A percentile compares a stretch with the other conserved stretches of the same genome.
Evolutionary conservation across 2,888 invertebrate species (phyloP).

Genomic region (Plagodis pulveraria): DNA sequence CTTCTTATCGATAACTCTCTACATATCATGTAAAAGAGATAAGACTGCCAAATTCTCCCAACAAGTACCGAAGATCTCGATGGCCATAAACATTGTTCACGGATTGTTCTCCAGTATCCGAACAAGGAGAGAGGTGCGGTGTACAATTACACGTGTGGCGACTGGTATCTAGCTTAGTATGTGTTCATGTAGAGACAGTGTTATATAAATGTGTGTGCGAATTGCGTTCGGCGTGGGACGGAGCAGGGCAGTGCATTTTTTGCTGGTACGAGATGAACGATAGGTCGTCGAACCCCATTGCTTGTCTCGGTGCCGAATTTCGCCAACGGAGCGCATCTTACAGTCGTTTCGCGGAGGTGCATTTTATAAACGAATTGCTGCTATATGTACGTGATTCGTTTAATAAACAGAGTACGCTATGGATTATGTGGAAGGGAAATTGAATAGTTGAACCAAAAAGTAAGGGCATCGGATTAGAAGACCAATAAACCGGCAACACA

Average conservation of each 20-base stretch:
- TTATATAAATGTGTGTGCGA: slow-evolving; percentile 66
- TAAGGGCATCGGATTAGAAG: slow-evolving; percentile 37
- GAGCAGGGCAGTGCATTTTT: slow-evolving; percentile 82
- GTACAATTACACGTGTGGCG: slow-evolving; percentile 66
- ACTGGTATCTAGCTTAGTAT: slow-evolving; percentile 67
- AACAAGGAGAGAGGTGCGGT: slow-evolving; percentile 66
- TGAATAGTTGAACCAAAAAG: slow-evolving; percentile 16
- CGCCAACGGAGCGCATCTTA: slow-evolving; percentile 74
- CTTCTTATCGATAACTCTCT: neutral
- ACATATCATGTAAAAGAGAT: too few species aligned
- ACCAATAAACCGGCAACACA: slow-evolving; percentile 40
- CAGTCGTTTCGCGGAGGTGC: slow-evolving; percentile 40
- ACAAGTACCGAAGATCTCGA: slow-evolving; percentile 44
- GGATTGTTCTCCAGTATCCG: slow-evolving; percentile 60
- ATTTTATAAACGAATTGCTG: slow-evolving; percentile 32
- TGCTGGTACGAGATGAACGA: slow-evolving; percentile 77
- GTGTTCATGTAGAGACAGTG: slow-evolving; percentile 55
- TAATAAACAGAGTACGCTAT: neutral
- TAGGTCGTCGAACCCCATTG: slow-evolving; percentile 73
- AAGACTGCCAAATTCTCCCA: neutral
- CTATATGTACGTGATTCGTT: slow-evolving; percentile 5
- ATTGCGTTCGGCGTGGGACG: slow-evolving; percentile 80
- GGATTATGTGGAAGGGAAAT: slow-evolving; percentile 1
- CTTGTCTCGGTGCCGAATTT: slow-evolving; percentile 75
- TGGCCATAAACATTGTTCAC: slow-evolving; percentile 62